A percentile compares a stretch with the other conserved stretches of the same genome.
Evolutionary conservation across 2,797 vertebrate species (phyloP).

Genomic region (Fringilla coelebs): DNA sequence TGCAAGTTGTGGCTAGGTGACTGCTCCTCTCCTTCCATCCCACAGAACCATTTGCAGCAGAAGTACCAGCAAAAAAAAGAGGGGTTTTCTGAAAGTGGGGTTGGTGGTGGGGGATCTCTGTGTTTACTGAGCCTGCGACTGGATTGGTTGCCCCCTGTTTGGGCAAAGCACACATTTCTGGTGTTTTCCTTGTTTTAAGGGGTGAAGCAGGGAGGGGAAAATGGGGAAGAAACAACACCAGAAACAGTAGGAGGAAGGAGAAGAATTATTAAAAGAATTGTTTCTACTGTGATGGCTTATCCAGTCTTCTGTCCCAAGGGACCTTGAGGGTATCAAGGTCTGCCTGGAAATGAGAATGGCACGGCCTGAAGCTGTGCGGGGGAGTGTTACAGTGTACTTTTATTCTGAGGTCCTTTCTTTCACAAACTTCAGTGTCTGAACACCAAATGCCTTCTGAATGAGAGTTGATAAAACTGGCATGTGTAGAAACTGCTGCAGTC

Average conservation of each 20-base stretch:
- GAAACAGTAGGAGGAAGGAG: neutral
- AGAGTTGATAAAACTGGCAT: neutral
- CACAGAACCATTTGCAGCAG: neutral
- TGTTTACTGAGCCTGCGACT: neutral
- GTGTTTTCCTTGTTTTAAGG: neutral
- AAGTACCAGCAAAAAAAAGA: neutral
- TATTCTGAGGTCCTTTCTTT: neutral
- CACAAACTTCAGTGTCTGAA: neutral
- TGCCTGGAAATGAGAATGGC: neutral
- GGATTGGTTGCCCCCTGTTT: neutral
- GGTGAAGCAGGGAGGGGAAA: neutral
- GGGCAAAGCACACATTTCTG: neutral
- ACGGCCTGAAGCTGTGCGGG: fast-evolving
- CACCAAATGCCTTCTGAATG: neutral
- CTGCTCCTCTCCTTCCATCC: neutral
- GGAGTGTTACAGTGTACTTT: neutral
- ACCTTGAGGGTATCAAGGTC: neutral
- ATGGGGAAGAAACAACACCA: neutral
- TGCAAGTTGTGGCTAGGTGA: neutral
- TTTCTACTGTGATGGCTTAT: neutral
- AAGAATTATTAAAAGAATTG: neutral
- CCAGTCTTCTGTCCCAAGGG: neutral
- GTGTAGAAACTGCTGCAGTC: neutral
- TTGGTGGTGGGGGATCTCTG: fast-evolving
- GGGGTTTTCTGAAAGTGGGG: neutral